Percentiles rank a stretch among this genome's conserved stretches.
phyloP scores from a whole-genome alignment of 1,140 invertebrate genomes.

The Zaprionus vittiger region DNA sequence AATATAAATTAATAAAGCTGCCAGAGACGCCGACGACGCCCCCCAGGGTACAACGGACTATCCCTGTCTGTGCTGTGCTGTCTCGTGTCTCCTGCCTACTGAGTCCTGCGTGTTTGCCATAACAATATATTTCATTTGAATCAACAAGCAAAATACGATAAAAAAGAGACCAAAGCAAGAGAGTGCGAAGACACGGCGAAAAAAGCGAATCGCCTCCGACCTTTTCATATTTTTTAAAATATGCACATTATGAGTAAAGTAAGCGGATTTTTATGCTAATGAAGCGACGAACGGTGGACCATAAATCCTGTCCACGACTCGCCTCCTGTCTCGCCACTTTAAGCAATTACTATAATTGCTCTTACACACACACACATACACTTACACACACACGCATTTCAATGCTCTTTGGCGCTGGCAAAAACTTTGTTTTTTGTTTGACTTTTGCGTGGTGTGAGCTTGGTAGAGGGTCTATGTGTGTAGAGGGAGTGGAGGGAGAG shows the following conservation, averaged over 20 bases:
- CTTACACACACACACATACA: constrained; percentile 42
- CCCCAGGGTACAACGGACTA: constrained; percentile 37
- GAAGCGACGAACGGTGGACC: constrained; percentile 55
- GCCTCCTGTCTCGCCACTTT: constrained; percentile 36
- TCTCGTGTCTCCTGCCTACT: not conserved
- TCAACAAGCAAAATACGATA: constrained; percentile 65
- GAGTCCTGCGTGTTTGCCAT: constrained; percentile 71
- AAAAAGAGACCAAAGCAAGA: constrained; percentile 2
- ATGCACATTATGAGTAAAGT: constrained; percentile 78
- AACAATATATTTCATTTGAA: constrained; percentile 80
- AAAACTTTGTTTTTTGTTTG: constrained; percentile 66
- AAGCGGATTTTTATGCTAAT: constrained; percentile 82
- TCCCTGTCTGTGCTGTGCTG: constrained; percentile 42
- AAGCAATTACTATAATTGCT: constrained; percentile 81
- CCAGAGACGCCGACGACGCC: constrained; percentile 44
- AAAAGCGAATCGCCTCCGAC: constrained; percentile 27
- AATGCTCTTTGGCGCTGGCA: constrained; percentile 56
- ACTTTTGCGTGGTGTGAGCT: constrained; percentile 19
- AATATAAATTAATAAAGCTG: constrained; percentile 83
- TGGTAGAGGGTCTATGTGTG: not conserved
- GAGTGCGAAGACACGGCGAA: constrained; percentile 5
- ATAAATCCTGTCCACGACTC: constrained; percentile 55
- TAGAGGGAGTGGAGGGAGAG: not conserved
- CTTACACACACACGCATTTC: constrained; percentile 30
- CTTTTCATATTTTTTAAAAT: constrained; percentile 67